Percentiles rank a stretch among this genome's conserved stretches.
Evolutionary conservation across 2,113 vertebrate genomes (phyloP).

Genomic region (Scytalopus superciliaris): DNA sequence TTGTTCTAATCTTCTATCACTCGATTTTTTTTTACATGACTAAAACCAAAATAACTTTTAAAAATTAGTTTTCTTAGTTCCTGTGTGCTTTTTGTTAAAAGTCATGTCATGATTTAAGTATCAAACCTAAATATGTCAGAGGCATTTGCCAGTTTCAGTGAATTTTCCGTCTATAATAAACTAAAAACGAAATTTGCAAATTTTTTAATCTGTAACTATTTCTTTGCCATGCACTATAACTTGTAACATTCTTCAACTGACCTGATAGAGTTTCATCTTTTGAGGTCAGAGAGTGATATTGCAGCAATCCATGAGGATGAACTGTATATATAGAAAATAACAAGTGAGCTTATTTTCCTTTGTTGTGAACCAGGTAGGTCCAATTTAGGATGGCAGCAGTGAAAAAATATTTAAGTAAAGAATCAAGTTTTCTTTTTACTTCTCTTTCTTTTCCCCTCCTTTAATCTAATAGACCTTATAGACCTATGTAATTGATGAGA

Average conservation of each 20-base stretch:
- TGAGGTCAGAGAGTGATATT: neutral
- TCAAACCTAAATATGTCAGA: neutral
- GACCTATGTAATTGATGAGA: neutral
- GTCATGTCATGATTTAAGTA: neutral
- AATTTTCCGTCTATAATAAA: neutral
- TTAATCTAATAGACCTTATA: neutral
- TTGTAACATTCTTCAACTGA: neutral
- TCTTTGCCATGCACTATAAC: neutral
- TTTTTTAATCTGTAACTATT: neutral
- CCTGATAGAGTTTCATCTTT: neutral
- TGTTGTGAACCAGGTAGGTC: neutral
- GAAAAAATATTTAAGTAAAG: neutral
- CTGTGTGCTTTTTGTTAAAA: neutral
- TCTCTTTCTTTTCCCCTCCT: neutral
- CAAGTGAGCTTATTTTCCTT: neutral
- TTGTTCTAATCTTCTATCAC: neutral
- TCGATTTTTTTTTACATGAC: neutral
- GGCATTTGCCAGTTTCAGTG: neutral
- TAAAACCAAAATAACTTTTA: neutral
- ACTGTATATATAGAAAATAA: neutral
- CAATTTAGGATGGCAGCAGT: neutral
- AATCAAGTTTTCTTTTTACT: neutral
- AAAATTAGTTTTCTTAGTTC: neutral
- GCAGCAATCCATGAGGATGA: neutral
- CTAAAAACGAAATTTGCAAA: too few species aligned